A percentile compares a stretch with the other conserved stretches of the same genome.
Conservation (phyloP, 92 coral and sea anemone genomes). For the Heliopora coerulea region DNA sequence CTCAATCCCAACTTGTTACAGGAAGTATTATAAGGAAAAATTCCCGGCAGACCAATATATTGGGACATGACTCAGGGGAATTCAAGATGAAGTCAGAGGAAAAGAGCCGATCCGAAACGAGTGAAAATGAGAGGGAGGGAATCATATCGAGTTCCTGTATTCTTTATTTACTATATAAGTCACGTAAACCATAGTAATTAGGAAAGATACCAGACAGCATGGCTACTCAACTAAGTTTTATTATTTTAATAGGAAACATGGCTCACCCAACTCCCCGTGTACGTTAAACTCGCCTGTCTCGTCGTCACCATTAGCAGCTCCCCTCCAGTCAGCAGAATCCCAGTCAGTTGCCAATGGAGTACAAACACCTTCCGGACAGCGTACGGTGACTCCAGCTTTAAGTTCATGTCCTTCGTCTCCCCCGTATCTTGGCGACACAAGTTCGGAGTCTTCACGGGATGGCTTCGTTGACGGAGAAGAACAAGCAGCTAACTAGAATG, state of each 20-base stretch:
- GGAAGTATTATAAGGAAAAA: too few relatives aligned
- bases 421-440: conserved; percentile 68
- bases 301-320: conserved; percentile 85
- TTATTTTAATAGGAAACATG: conserved; percentile 26
- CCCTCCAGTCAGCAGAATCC: conserved; percentile 63
- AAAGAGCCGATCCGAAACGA: too few relatives aligned
- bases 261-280: conserved; percentile 35
- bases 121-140: too few relatives aligned
- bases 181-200: too few relatives aligned
- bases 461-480: conserved; percentile 73
- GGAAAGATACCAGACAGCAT: too few relatives aligned
- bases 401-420: conserved; percentile 96
- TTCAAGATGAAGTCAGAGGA: too few relatives aligned
- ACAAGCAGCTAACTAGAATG: background rate
- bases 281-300: conserved; percentile 53
- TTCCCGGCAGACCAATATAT: too few relatives aligned
- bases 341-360: conserved; percentile 52
- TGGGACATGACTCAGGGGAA: too few relatives aligned
- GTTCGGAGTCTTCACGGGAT: conserved; percentile 87
- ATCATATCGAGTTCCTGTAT: too few relatives aligned
- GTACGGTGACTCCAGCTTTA: conserved; percentile 79
- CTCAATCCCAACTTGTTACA: too few relatives aligned
- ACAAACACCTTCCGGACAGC: conserved; percentile 48
- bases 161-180: too few relatives aligned
- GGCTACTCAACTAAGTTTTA: background rate